Evolutionary conservation across 2,113 vertebrate species (phyloP), one percentile per base, ranked within the genome.

Genomic region (Regulus satrapa): DNA sequence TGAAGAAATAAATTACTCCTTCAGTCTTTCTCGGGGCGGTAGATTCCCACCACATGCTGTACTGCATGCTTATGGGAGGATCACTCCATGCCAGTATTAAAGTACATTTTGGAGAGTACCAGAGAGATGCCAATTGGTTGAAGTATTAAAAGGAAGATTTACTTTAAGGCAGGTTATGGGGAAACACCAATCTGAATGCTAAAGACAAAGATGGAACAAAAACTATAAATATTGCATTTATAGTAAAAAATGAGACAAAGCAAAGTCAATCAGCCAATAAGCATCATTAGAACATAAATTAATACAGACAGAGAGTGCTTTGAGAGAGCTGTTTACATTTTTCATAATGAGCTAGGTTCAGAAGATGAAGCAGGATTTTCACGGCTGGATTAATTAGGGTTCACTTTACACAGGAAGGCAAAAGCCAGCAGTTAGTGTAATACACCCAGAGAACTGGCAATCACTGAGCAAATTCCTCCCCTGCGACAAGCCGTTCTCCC

Each of bases 291-390:
- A 51, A 34, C 34, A 89, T n/a, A 74, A 82, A 88, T 85, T 56
- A 87, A 31, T 63, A 46, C 40, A 20, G 41, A 79, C 23, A 18
- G 5, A 75, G 64, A 72, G 21, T 56, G 36, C 34, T 92, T 64
- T 58, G 49, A 68, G 58, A 79, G 88, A 61, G 41, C 40, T 91
- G 72, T 96, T 97, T 95, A 90, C 58, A 59, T 76, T 93, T 93
- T 77, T 90, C 51, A 63, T 84, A 90, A 93, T 77, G 55, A 85
- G 63, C 46, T 69, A 23, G n/a, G 91, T 92, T 94, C 63, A 91
- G 78, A 85, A 88, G 51, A 93, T 54, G 66, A 89, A 88, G 43
- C 58, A 66, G 2, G 7, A 73, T 77, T 88, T 89, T 89, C 63
- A 41, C 1, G 83, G 75, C 71, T 85, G 74, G 41, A 95, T 91